These are phyloP conservation scores for Alfaro cultratus DNA, from an alignment of 2,797 vertebrate species.

Conservation along the genomic window DNA sequence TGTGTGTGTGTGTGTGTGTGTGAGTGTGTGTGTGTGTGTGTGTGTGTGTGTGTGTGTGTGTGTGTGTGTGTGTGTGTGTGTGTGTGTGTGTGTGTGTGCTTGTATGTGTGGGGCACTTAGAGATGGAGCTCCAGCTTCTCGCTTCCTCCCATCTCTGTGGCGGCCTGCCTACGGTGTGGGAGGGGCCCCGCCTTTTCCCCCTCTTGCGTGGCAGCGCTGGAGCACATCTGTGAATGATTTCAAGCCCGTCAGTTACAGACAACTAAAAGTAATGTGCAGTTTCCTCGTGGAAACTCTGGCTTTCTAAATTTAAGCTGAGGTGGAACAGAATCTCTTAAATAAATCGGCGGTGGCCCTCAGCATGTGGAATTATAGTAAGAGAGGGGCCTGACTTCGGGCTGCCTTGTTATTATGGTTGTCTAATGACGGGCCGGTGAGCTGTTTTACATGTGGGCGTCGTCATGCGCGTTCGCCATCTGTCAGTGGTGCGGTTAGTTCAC, in stretches of 20 bases:
- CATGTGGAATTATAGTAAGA: constrained; percentile 37
- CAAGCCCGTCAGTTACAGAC: constrained; percentile 55
- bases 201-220: constrained; percentile 58
- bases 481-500: constrained; percentile 33
- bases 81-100: constrained; percentile 21
- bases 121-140: constrained; percentile 57
- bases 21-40: too few relatives aligned
- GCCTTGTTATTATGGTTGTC: constrained; percentile 65
- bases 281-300: constrained; percentile 35
- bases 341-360: constrained; percentile 40
- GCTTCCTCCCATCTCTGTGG: constrained; percentile 57
- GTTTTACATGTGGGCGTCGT: constrained; percentile 55
- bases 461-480: constrained; percentile 28
- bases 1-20: constrained; percentile 35
- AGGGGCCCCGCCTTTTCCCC: constrained; percentile 44
- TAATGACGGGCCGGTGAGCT: constrained; percentile 50
- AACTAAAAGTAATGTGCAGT: constrained; percentile 43
- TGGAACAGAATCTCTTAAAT: constrained; percentile 62
- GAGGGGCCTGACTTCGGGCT: constrained; percentile 54
- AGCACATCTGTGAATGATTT: constrained; percentile 76
- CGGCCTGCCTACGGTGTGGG: constrained; percentile 44
- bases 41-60: constrained; percentile 33
- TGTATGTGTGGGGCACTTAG: constrained; percentile 47
- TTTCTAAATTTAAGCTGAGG: constrained; percentile 65
- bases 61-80: constrained; percentile 35